A percentile compares a stretch with the other conserved stretches of the same genome.
These are phyloP conservation scores for Andrena camellia DNA, from an alignment of 2,888 invertebrate genomes.

Conservation along the genomic window DNA sequence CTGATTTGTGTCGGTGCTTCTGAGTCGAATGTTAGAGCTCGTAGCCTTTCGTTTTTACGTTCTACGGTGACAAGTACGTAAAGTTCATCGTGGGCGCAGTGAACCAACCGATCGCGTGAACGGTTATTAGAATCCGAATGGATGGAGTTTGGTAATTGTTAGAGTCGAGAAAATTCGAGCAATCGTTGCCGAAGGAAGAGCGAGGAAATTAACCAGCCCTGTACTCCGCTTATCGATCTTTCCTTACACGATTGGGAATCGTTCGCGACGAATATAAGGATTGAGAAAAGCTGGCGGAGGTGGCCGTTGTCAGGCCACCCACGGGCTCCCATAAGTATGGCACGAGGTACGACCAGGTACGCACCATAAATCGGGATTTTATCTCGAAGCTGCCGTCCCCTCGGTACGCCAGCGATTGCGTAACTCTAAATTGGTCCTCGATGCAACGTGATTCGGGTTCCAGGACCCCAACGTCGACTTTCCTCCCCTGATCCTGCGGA, in stretches of 20 bases:
- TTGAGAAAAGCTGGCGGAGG: constrained; percentile 78
- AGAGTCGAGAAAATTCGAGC: background rate
- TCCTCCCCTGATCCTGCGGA: background rate
- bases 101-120: too few relatives aligned
- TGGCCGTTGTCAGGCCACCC: constrained; percentile 82
- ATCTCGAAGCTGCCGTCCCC: constrained; percentile 79
- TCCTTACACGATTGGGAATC: constrained; percentile 52
- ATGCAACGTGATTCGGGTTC: constrained; percentile 52
- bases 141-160: too few relatives aligned
- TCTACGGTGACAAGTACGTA: too few relatives aligned
- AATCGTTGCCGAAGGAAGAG: background rate
- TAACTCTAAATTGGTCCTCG: constrained; percentile 80
- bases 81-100: too few relatives aligned
- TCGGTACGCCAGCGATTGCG: constrained; percentile 75
- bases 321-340: constrained; percentile 84
- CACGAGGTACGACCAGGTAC: constrained; percentile 76
- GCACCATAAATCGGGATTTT: constrained; percentile 84
- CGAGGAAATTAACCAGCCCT: background rate
- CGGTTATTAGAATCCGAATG: too few relatives aligned
- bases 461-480: constrained; percentile 50
- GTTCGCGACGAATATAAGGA: constrained; percentile 67
- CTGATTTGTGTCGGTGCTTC: too few relatives aligned
- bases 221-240: constrained; percentile 24
- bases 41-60: too few relatives aligned
- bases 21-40: too few relatives aligned